These are phyloP conservation scores for Molothrus aeneus DNA, from an alignment of 2,797 vertebrate species.

Conservation along the genomic window DNA sequence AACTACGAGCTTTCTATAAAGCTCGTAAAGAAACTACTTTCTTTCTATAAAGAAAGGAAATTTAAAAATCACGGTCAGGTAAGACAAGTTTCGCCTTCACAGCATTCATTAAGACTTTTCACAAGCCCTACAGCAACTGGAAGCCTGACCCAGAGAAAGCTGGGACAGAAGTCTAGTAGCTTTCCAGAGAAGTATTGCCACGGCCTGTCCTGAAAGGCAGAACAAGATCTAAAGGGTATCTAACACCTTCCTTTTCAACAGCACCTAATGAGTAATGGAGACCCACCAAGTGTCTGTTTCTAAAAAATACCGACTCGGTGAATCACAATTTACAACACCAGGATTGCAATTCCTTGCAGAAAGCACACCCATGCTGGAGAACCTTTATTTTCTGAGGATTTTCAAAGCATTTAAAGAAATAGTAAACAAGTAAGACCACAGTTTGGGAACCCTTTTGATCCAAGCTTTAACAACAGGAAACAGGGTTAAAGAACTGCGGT, in stretches of 20 bases:
- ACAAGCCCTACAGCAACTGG: background rate
- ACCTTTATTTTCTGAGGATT: background rate
- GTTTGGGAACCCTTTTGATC: background rate
- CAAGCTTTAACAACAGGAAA: background rate
- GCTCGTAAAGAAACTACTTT: too few relatives aligned
- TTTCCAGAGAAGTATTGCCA: background rate
- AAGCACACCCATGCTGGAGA: background rate
- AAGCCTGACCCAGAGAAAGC: background rate
- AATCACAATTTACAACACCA: background rate
- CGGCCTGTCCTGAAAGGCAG: background rate
- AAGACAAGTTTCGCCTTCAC: background rate
- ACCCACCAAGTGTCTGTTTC: background rate
- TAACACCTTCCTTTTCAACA: background rate
- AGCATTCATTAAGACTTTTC: background rate
- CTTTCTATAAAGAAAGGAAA: background rate
- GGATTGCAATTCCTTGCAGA: background rate
- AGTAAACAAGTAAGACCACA: background rate
- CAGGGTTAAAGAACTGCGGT: accelerated
- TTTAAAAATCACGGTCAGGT: background rate
- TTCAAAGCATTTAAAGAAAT: background rate
- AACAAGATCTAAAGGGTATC: background rate
- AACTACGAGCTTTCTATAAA: accelerated
- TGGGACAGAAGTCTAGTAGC: background rate
- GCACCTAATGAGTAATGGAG: background rate
- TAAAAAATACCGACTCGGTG: background rate